Evolutionary conservation across 2,888 invertebrate species (phyloP).

Genomic region (Merodon equestris): DNA sequence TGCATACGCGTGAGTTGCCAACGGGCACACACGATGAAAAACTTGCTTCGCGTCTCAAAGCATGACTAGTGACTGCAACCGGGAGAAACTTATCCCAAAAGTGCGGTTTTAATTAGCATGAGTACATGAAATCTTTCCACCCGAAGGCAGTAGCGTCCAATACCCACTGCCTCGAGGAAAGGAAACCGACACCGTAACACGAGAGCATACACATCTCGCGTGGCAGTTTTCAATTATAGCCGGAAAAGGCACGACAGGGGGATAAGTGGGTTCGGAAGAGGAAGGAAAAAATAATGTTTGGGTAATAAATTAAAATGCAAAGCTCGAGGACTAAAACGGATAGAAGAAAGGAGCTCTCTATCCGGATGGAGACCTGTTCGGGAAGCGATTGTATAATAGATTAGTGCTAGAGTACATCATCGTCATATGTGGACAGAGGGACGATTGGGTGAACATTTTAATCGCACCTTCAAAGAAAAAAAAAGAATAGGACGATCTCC

Average conservation of each 20-base stretch:
- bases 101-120: slow-evolving; percentile 61
- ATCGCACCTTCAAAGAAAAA: slow-evolving; percentile 13
- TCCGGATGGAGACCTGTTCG: not conserved
- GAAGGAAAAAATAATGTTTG: slow-evolving; percentile 9
- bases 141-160: not conserved
- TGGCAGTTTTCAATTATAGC: slow-evolving; percentile 51
- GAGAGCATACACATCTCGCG: slow-evolving; percentile 4
- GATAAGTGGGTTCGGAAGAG: not conserved
- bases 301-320: slow-evolving; percentile 12
- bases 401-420: not conserved
- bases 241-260: too few relatives aligned
- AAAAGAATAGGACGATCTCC: not conserved
- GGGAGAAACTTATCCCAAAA: slow-evolving; percentile 46
- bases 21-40: not conserved
- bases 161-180: not conserved
- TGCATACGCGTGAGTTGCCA: slow-evolving; percentile 42
- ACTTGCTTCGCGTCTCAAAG: not conserved
- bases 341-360: not conserved
- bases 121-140: slow-evolving; percentile 34
- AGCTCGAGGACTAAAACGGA: not conserved
- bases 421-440: not conserved
- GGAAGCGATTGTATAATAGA: not conserved
- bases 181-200: slow-evolving; percentile 19
- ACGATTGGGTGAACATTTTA: slow-evolving; percentile 10
- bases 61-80: not conserved